Conservation (phyloP, 2,888 invertebrate genomes). For the Taphrorychus bicolor region DNA sequence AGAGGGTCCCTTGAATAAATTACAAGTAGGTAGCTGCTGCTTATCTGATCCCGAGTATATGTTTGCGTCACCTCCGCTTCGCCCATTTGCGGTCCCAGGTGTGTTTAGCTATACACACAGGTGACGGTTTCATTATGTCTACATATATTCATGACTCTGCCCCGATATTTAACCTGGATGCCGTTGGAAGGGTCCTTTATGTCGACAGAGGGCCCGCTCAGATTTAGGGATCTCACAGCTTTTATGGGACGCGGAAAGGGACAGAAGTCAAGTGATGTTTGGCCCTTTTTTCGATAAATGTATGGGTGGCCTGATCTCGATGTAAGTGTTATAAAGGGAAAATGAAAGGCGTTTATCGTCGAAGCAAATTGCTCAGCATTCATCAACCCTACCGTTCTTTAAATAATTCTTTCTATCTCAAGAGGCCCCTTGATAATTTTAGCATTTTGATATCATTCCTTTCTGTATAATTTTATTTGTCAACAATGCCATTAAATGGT, state of each 20-base stretch:
- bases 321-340: no score
- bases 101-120: constrained; percentile 45
- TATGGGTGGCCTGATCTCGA: background rate
- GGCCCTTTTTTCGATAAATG: background rate
- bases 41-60: constrained; percentile 44
- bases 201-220: no score
- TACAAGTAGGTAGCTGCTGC: constrained; percentile 46
- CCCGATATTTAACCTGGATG: constrained; percentile 23
- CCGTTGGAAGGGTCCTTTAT: background rate
- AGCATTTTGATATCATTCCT: no score
- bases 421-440: no score
- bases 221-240: background rate
- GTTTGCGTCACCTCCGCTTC: constrained; percentile 30
- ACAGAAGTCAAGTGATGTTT: background rate
- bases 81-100: constrained; percentile 46
- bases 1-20: constrained; percentile 49
- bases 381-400: no score
- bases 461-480: no score
- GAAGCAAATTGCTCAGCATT: no score
- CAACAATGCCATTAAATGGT: no score
- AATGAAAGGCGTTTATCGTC: no score
- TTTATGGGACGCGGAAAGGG: background rate
- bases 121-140: constrained; percentile 44
- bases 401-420: no score
- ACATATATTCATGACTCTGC: constrained; percentile 39